A percentile compares a stretch with the other conserved stretches of the same genome.
Evolutionary conservation across 2,797 vertebrate genomes (phyloP).

Genomic region (Oryzias sinensis): DNA sequence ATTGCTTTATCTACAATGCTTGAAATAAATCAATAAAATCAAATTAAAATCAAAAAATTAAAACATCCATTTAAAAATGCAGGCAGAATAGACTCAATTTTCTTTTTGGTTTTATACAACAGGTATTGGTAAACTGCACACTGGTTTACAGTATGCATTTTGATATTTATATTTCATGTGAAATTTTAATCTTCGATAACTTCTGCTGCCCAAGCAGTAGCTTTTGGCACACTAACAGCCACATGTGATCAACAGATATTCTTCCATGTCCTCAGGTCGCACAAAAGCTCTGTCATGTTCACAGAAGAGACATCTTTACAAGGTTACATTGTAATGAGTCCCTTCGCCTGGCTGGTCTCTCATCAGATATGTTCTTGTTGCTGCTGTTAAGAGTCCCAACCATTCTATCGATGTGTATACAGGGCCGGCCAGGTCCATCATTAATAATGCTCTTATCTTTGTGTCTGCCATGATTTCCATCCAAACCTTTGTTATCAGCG

Average conservation of each 20-base stretch:
- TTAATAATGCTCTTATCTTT: conserved; percentile 74
- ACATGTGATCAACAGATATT: conserved; percentile 44
- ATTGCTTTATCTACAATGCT: too few relatives aligned
- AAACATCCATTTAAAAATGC: too few relatives aligned
- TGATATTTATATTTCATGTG: background rate
- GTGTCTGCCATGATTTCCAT: conserved; percentile 62
- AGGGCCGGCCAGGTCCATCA: conserved; percentile 64
- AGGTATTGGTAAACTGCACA: background rate
- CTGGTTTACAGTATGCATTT: background rate
- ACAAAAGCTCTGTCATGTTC: conserved; percentile 57
- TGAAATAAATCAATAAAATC: too few relatives aligned
- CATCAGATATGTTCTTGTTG: conserved; percentile 65
- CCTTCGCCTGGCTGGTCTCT: conserved; percentile 48
- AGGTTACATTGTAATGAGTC: conserved; percentile 68
- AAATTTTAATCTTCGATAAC: conserved; percentile 14
- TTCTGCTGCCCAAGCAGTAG: background rate
- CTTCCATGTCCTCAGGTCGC: conserved; percentile 36
- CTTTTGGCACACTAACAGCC: conserved; percentile 15
- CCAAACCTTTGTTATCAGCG: conserved; percentile 66
- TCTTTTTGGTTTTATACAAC: too few relatives aligned
- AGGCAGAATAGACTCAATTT: too few relatives aligned
- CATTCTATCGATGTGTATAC: conserved; percentile 66
- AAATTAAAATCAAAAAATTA: too few relatives aligned
- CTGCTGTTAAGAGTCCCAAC: conserved; percentile 61
- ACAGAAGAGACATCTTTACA: conserved; percentile 58